Conservation (phyloP, 2,797 vertebrate genomes). For the Sebastolobus alascanus region DNA sequence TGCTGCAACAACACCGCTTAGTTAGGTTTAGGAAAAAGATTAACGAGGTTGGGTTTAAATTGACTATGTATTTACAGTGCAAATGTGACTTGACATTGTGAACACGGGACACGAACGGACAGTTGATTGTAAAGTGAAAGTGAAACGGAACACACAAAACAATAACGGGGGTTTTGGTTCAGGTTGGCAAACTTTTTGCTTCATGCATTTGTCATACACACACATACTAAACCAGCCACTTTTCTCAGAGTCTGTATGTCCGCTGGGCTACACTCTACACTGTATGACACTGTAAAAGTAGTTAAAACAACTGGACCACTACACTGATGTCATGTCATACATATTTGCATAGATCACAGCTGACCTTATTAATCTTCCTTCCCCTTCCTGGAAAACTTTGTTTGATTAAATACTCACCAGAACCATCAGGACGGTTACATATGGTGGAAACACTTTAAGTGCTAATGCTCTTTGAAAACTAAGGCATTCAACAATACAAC, state of each 20-base stretch:
- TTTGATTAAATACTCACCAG: constrained; percentile 21
- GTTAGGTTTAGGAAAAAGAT: too few relatives aligned
- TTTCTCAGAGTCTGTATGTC: not conserved
- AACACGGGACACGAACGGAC: too few relatives aligned
- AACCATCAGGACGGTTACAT: constrained; percentile 33
- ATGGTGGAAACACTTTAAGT: constrained; percentile 42
- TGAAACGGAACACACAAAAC: too few relatives aligned
- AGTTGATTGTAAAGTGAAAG: too few relatives aligned
- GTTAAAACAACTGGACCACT: constrained; percentile 8
- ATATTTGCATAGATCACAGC: constrained; percentile 1
- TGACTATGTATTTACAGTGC: too few relatives aligned
- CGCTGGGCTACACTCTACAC: not conserved
- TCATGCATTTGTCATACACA: too few relatives aligned
- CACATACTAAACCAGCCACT: not conserved
- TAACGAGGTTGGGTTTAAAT: too few relatives aligned
- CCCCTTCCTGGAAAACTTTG: constrained; percentile 15
- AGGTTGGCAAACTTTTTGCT: too few relatives aligned
- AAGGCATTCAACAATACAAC: constrained; percentile 54
- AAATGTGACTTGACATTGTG: too few relatives aligned
- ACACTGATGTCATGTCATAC: not conserved
- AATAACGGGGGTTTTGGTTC: too few relatives aligned
- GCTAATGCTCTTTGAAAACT: constrained; percentile 53
- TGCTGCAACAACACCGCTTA: too few relatives aligned
- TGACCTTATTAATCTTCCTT: constrained; percentile 12
- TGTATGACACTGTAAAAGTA: not conserved